Conservation (phyloP, 1,140 invertebrate species). For the Formica exsecta region DNA sequence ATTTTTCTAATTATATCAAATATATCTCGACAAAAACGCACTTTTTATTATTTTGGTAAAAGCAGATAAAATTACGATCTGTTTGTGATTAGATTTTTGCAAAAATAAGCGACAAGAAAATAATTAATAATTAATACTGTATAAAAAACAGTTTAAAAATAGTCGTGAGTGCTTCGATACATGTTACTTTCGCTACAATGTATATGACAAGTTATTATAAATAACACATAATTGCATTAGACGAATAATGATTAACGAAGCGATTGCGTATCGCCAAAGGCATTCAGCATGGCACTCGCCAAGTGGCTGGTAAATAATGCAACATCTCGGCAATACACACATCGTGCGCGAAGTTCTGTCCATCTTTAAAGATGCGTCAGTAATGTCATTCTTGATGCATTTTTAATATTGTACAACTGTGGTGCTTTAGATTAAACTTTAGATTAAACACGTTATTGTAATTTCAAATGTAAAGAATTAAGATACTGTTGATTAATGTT, state of each 20-base stretch:
- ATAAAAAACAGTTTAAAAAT: neutral
- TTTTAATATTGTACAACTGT: neutral
- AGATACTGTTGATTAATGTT: neutral
- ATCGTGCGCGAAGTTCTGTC: neutral
- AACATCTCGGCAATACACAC: neutral
- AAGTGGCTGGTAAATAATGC: conserved; percentile 30
- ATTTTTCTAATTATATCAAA: neutral
- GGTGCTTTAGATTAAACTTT: neutral
- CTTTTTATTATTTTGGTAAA: neutral
- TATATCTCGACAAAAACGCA: neutral
- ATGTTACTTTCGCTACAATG: neutral
- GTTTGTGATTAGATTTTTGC: neutral
- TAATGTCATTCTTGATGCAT: neutral
- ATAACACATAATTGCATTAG: conserved; percentile 28
- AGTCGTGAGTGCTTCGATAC: neutral
- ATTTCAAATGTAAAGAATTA: neutral
- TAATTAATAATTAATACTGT: neutral
- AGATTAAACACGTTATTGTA: neutral
- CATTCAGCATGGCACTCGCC: conserved; percentile 44
- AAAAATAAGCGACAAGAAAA: neutral
- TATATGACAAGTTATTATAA: conserved; percentile 18
- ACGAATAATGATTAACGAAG: conserved; percentile 26
- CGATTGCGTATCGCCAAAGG: conserved; percentile 33
- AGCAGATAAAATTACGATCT: neutral
- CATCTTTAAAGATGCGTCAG: too few relatives aligned